phyloP scores from a whole-genome alignment of 2,888 invertebrate genomes.

The Campopleginae sp. region DNA sequence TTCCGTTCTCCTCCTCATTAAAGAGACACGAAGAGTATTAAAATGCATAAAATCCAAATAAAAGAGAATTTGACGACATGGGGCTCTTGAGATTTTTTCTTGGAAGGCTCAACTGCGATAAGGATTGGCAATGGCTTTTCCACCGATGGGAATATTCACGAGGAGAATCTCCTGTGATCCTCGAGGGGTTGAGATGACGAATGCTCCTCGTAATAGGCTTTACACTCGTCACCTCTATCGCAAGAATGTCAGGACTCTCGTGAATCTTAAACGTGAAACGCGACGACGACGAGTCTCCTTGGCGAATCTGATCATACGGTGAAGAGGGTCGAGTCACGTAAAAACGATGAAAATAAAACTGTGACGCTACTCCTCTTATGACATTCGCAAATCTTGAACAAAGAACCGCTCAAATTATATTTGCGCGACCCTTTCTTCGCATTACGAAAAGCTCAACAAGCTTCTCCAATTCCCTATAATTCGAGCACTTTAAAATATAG shows the following conservation, averaged over 20 bases:
- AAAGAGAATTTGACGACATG: conserved; percentile 35
- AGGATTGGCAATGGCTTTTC: conserved; percentile 49
- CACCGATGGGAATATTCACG: conserved; percentile 40
- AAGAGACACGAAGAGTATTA: neutral
- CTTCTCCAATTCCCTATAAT: neutral
- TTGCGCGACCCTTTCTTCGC: neutral
- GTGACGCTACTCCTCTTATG: conserved; percentile 9
- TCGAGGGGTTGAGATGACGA: conserved; percentile 63
- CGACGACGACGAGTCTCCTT: conserved; percentile 32
- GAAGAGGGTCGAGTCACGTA: conserved; percentile 34
- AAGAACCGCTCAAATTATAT: conserved; percentile 24
- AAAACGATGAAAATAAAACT: conserved; percentile 2
- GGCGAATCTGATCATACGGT: conserved; percentile 45
- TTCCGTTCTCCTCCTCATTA: neutral
- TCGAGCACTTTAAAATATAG: neutral
- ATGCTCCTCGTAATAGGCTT: conserved; percentile 61
- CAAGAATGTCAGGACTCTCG: conserved; percentile 24
- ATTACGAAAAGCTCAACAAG: neutral
- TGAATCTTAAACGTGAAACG: conserved; percentile 26
- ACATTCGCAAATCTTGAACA: conserved; percentile 15
- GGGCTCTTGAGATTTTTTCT: conserved; percentile 18
- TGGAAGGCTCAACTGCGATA: conserved; percentile 41
- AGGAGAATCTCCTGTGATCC: conserved; percentile 21
- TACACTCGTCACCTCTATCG: conserved; percentile 40
- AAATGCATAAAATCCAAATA: conserved; percentile 19